Evolutionary conservation across 2,888 invertebrate species (phyloP), one percentile per base, ranked within the genome.

Genomic region (Melanargia galathea): DNA sequence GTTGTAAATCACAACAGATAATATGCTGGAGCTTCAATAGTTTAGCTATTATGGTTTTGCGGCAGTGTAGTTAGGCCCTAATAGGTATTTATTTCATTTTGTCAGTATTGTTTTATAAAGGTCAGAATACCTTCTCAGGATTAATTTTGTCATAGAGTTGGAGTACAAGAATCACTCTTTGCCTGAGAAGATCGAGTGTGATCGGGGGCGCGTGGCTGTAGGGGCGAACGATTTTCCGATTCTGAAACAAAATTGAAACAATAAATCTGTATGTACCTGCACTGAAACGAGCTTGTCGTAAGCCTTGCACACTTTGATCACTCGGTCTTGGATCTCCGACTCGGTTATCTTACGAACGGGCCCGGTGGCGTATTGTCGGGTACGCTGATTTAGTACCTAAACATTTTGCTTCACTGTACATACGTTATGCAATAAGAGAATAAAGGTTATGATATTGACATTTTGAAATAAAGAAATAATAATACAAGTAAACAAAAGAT

Each of bases 131-230:
- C 97, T 98, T 97, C 78, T 94, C 93, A 74, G 97, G 95, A 82
- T 96, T 94, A 92, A 99, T 93, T 95, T 99, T 99, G 93, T 99
- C 99, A 93, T 97, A 99, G 75, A 99, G 95, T 92, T 97, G 96
- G 80, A 99, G 95, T 72, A 99, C 97, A 90, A 99, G 95, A 78
- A 98, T 92, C 73, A 99, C 98, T 84, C 99, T 94, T 84, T 97
- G 96, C 83, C 93, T 90, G 87, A 98, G 96, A 79, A 96, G 93
- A 80, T 96, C 95, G 85, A 97, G 92, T 70, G 96, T 93, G 79
- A 97, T 92, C 71, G 97, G 97, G 72, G 94, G 93, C 80, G 94
- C 95, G 72, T 87, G 90, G 87, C 96, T 95, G 93, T 95, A 96
- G 87, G 92, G 93, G 88, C 96, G 95, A 80, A 90, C 91, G 92